Percentiles rank a stretch among this genome's conserved stretches.
These are phyloP conservation scores for Chelmon rostratus DNA, from an alignment of 2,797 vertebrate species.

Conservation along the genomic window DNA sequence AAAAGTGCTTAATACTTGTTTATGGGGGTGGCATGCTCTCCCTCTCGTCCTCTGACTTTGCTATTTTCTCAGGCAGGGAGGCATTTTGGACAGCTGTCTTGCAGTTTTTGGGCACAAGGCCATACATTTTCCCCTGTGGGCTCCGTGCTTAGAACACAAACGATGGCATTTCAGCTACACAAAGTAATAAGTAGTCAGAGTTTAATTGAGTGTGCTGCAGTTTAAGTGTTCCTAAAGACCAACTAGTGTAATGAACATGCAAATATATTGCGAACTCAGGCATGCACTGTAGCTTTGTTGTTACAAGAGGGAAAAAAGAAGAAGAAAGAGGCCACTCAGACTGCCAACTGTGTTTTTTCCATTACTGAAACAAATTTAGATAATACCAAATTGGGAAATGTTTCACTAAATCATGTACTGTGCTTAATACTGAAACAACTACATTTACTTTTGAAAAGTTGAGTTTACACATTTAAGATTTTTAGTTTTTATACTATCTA, in stretches of 20 bases:
- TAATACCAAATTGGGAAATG: not conserved
- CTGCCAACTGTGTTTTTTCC: not conserved
- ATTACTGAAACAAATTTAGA: not conserved
- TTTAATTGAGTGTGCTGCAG: slow-evolving; percentile 40
- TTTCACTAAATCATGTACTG: slow-evolving; percentile 2
- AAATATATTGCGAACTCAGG: slow-evolving; percentile 39
- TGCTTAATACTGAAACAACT: slow-evolving; percentile 13
- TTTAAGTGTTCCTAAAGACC: slow-evolving; percentile 39
- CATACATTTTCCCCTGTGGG: slow-evolving; percentile 17
- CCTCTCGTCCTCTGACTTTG: slow-evolving; percentile 32
- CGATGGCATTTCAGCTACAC: slow-evolving; percentile 36
- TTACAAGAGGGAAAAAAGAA: slow-evolving; percentile 9
- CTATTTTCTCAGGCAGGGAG: slow-evolving; percentile 26
- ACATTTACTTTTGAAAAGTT: not conserved
- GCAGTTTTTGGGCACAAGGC: slow-evolving; percentile 35
- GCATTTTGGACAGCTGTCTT: slow-evolving; percentile 52
- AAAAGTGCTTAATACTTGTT: slow-evolving; percentile 15
- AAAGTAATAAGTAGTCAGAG: slow-evolving; percentile 21
- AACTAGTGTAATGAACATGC: slow-evolving; percentile 38
- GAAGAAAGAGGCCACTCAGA: not conserved
- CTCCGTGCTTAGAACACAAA: slow-evolving; percentile 41
- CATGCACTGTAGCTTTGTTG: slow-evolving; percentile 1
- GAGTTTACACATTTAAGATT: not conserved
- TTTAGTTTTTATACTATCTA: not conserved
- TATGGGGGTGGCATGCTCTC: not conserved